Conservation (phyloP, 1,140 invertebrate species). For the Glossosoma conforme region DNA sequence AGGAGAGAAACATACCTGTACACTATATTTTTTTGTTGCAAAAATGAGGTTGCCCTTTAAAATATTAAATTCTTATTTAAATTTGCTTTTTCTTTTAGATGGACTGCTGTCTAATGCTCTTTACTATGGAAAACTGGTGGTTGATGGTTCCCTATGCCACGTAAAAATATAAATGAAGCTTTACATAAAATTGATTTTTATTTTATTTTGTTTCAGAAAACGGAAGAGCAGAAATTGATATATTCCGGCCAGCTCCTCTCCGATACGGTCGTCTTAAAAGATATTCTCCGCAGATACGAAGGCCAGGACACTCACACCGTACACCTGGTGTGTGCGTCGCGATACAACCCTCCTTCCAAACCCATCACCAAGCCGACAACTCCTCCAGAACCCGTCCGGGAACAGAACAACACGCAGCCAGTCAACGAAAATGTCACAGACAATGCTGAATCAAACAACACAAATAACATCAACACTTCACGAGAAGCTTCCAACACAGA, state of each 20-base stretch:
- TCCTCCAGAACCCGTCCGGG: background rate
- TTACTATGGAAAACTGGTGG: no score
- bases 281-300: conserved; percentile 72
- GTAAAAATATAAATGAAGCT: background rate
- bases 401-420: conserved; percentile 1
- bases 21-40: no score
- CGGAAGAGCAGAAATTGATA: conserved; percentile 79
- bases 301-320: conserved; percentile 70
- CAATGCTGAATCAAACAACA: no score
- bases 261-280: conserved; percentile 71
- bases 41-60: no score
- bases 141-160: no score
- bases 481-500: no score
- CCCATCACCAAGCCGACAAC: background rate
- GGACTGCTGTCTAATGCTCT: no score
- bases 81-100: no score
- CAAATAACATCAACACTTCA: no score
- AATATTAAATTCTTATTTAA: no score
- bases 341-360: conserved; percentile 29
- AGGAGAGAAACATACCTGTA: no score
- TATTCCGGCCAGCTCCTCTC: conserved; percentile 84
- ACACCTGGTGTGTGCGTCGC: conserved; percentile 71
- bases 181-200: conserved; percentile 28
- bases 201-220: conserved; percentile 55
- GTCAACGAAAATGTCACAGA: background rate